Percentiles rank a stretch among this genome's conserved stretches.
phyloP scores from a whole-genome alignment of 2,113 vertebrate genomes.

The Calidris pugnax region DNA sequence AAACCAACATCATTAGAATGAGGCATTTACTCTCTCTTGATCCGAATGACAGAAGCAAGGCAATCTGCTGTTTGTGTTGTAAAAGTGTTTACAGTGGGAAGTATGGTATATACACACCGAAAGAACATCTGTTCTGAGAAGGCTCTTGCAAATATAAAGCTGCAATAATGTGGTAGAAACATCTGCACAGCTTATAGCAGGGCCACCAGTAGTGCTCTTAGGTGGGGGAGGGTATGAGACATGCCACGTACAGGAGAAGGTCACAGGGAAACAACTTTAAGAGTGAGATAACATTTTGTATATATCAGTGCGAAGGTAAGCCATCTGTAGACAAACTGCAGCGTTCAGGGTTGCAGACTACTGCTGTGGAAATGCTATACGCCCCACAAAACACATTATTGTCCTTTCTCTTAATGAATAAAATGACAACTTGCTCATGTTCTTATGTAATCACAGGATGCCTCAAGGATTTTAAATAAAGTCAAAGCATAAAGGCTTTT shows the following conservation, averaged over 20 bases:
- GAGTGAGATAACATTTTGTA: background rate
- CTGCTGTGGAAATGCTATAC: background rate
- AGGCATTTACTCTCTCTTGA: constrained; percentile 49
- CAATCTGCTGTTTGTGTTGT: constrained; percentile 71
- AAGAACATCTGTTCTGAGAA: constrained; percentile 60
- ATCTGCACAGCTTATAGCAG: constrained; percentile 53
- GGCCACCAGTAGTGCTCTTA: constrained; percentile 16
- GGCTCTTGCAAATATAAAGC: constrained; percentile 56
- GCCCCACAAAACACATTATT: background rate
- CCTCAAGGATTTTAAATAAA: background rate
- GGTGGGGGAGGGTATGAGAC: background rate
- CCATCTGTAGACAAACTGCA: background rate
- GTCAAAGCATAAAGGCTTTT: background rate
- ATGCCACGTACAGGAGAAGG: background rate
- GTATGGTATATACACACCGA: constrained; percentile 34
- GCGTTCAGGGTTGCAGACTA: background rate
- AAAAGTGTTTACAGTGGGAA: constrained; percentile 63
- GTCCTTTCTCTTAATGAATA: background rate
- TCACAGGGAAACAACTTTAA: background rate
- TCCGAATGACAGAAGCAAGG: constrained; percentile 39
- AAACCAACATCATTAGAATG: constrained; percentile 20
- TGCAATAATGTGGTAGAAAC: constrained; percentile 58
- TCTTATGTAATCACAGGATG: background rate
- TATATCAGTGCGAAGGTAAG: background rate
- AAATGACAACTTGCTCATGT: background rate